Conservation (phyloP, 1,140 invertebrate species). For the Hormaphis cornu region DNA sequence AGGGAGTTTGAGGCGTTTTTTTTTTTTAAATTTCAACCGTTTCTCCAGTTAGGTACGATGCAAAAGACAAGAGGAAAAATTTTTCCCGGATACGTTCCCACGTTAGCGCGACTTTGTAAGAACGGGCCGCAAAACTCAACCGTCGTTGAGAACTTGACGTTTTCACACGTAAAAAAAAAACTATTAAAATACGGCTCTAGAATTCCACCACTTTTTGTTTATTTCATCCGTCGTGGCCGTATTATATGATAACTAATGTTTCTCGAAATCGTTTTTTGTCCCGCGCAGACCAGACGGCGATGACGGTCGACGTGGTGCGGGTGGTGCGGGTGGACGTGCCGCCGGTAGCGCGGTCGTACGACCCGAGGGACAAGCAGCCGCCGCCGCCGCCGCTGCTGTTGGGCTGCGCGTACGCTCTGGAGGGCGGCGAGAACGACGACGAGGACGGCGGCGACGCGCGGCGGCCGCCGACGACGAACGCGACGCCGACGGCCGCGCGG, state of each 20-base stretch:
- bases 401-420: neutral
- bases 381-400: neutral
- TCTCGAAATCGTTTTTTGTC: neutral
- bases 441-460: neutral
- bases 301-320: neutral
- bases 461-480: neutral
- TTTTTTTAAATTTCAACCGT: no score
- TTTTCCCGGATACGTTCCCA: no score
- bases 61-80: no score
- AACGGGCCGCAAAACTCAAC: no score
- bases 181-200: no score
- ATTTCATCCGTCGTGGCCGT: slow-evolving; percentile 2
- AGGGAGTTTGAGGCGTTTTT: no score
- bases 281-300: neutral
- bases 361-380: neutral
- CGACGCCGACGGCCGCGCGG: neutral
- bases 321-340: slow-evolving; percentile 12
- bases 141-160: no score
- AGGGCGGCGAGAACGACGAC: slow-evolving; percentile 3
- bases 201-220: neutral
- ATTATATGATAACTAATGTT: neutral
- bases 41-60: no score
- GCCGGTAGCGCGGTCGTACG: neutral
- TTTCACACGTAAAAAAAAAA: no score
- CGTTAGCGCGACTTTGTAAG: no score